Evolutionary conservation across 2,113 vertebrate species (phyloP).

Genomic region (Trochalopteron elliotii): DNA sequence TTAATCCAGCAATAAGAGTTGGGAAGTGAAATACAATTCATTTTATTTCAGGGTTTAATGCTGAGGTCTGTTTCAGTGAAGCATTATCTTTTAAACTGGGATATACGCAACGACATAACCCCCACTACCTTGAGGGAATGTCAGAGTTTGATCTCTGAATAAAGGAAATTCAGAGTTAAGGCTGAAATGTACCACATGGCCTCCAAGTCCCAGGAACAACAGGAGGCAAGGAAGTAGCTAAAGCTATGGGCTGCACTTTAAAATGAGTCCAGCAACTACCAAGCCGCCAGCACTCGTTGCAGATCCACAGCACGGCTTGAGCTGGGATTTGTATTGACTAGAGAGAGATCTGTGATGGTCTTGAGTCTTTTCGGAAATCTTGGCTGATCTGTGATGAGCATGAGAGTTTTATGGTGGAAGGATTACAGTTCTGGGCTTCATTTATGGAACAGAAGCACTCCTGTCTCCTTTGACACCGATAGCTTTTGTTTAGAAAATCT

Average conservation of each 20-base stretch:
- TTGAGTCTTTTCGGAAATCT: background rate
- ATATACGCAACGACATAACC: constrained; percentile 36
- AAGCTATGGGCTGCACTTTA: constrained; percentile 42
- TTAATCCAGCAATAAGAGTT: constrained; percentile 43
- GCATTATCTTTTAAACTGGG: constrained; percentile 63
- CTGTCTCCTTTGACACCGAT: background rate
- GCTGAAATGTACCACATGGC: constrained; percentile 72
- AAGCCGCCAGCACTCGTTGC: background rate
- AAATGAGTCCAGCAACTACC: background rate
- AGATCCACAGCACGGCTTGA: background rate
- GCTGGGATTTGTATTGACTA: background rate
- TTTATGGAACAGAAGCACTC: background rate
- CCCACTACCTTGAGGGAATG: constrained; percentile 63
- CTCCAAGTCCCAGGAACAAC: constrained; percentile 51
- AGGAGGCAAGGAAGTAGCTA: constrained; percentile 62
- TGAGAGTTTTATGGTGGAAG: background rate
- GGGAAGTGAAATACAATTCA: background rate
- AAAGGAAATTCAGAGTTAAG: constrained; percentile 75
- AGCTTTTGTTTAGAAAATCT: constrained; percentile 18
- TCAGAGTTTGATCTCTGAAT: constrained; percentile 67
- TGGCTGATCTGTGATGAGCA: background rate
- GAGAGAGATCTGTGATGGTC: background rate
- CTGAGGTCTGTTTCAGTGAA: constrained; percentile 27
- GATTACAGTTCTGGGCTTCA: background rate
- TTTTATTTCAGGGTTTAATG: constrained; percentile 58